Evolutionary conservation across 2,797 vertebrate species (phyloP).

Genomic region (Oophaga sylvatica): DNA sequence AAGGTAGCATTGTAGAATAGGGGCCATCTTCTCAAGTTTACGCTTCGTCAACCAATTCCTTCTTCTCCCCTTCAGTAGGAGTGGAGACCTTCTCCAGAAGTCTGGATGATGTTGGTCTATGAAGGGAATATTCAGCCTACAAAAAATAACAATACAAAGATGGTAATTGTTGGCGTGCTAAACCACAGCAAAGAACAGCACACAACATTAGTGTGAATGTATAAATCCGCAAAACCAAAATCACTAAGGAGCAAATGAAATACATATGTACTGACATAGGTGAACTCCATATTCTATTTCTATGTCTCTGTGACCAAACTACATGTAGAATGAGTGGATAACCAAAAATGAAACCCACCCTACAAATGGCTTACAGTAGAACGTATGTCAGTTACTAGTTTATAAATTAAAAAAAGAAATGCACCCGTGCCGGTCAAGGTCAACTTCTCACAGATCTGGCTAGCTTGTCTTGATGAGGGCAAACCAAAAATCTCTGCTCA

Average conservation of each 20-base stretch:
- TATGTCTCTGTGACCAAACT: not conserved
- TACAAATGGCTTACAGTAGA: not conserved
- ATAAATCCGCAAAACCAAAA: not conserved
- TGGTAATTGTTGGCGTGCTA: too few relatives aligned
- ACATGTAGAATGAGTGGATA: not conserved
- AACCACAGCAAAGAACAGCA: not conserved
- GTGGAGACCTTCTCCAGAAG: conserved; percentile 76
- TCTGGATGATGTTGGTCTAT: conserved; percentile 68
- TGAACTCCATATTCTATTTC: not conserved
- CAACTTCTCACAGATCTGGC: not conserved
- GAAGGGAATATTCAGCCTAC: conserved; percentile 66
- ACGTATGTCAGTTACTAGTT: not conserved
- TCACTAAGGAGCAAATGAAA: not conserved
- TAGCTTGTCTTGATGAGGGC: not conserved
- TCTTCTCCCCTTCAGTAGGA: conserved; percentile 73
- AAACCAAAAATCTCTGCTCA: not conserved
- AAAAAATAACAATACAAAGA: not conserved
- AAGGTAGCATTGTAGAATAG: conserved; percentile 47
- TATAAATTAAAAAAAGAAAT: too few relatives aligned
- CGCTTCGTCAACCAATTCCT: conserved; percentile 66
- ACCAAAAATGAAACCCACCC: not conserved
- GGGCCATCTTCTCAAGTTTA: conserved; percentile 59
- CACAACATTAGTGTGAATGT: not conserved
- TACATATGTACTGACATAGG: not conserved
- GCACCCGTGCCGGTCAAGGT: too few relatives aligned